phyloP scores from a whole-genome alignment of 2,113 vertebrate species.

The Myanophis thanlyinensis region DNA sequence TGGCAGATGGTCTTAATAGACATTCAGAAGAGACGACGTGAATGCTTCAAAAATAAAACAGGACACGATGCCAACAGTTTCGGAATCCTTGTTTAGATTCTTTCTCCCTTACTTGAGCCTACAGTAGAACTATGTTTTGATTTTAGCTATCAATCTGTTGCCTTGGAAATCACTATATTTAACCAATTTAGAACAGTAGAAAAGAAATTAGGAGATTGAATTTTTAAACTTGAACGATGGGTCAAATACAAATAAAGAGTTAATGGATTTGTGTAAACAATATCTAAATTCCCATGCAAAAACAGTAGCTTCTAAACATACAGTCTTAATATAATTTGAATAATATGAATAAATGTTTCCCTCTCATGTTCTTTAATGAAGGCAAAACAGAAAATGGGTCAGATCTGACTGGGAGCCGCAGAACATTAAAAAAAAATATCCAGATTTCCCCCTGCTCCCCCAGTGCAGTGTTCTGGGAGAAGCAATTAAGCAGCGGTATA shows the following conservation, averaged over 20 bases:
- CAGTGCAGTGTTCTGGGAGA: neutral
- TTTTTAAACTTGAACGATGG: neutral
- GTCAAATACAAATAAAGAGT: neutral
- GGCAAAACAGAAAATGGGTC: neutral
- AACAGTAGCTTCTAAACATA: neutral
- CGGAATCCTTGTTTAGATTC: neutral
- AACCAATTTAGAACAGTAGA: neutral
- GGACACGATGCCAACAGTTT: neutral
- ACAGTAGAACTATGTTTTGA: neutral
- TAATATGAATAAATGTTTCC: neutral
- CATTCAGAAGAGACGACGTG: neutral
- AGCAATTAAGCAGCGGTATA: neutral
- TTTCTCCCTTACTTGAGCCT: neutral
- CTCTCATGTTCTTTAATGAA: neutral
- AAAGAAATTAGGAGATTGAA: neutral
- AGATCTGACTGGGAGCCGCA: neutral
- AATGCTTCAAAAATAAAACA: neutral
- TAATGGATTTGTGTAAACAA: neutral
- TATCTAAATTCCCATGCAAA: neutral
- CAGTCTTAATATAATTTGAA: neutral
- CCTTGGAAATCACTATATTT: neutral
- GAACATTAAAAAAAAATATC: too few species aligned
- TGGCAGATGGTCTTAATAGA: neutral
- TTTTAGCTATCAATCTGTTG: slow-evolving; percentile 17
- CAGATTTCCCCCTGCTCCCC: too few species aligned